phyloP scores from a whole-genome alignment of 2,113 vertebrate species.

The Lynx canadensis region DNA sequence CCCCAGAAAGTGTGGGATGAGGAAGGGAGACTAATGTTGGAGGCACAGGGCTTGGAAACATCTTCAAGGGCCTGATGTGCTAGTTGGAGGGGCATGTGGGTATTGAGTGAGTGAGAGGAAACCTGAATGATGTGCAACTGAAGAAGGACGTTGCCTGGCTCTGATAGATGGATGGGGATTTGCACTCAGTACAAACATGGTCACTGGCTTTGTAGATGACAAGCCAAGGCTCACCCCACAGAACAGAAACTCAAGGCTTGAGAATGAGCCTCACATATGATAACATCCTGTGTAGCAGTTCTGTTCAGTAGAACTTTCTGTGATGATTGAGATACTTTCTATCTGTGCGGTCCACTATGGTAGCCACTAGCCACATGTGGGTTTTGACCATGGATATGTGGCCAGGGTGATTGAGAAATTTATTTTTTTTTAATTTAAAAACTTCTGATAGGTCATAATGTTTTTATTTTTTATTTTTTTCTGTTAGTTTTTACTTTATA shows the following conservation, averaged over 20 bases:
- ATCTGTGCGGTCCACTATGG: accelerated
- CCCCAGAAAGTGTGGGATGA: accelerated
- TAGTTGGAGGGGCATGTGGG: accelerated
- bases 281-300: accelerated
- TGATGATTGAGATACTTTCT: accelerated
- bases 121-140: too few species aligned
- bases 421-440: background rate
- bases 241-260: accelerated
- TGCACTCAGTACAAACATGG: accelerated
- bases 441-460: background rate
- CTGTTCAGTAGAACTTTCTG: accelerated
- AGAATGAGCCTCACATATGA: accelerated
- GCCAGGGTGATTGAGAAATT: background rate
- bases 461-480: background rate
- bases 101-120: too few species aligned
- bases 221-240: background rate
- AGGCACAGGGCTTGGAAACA: accelerated
- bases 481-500: background rate
- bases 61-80: background rate
- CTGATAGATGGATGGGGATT: accelerated
- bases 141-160: accelerated
- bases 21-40: accelerated
- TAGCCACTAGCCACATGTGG: accelerated
- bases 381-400: too few species aligned
- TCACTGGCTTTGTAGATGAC: accelerated